Base-by-base conservation (phyloP, 2,113 vertebrate species). In the Morphnarchus princeps region DNA sequence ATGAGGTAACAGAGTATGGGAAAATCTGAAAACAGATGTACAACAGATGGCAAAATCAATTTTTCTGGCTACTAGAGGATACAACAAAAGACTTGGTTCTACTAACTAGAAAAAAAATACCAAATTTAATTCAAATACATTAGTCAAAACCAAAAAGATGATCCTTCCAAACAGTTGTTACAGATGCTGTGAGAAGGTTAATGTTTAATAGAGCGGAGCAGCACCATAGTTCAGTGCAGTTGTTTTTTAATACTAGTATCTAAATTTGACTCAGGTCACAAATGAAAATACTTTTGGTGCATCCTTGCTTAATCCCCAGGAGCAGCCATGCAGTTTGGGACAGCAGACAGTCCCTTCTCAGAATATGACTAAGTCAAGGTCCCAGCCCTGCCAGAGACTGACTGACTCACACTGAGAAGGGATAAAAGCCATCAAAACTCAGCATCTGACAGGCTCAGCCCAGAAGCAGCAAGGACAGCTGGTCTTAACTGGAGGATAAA, bases 61-160 rank as follows among this genome's bases (percentile, higher is more conserved):
- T 97, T 58, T 97, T 91, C 94, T 96, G 79, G 55, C 74, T 94
- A 87, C 92, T 95, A 92, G 25, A 79, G 34, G 76, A 76, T 57
- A 86, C 25, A 96, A 72, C 43, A 70, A 96, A 96, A 47, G 17
- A 54, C 73, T 55, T 45, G 55, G 28, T 76, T 89, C 80, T 96
- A 89, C 57, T 87, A 93, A 88, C 15, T 14, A 90, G 82, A 87
- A 84, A 81, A 82, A 69, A 69, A 95, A 65, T 9, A 45, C 42
- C 10, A 57, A 77, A 54, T 57, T 40, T 74, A 82, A 77, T 90
- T 91, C 94, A 63, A 61, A 93, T 20, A 26, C 32, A 36, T 4
- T 18, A 66, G 15, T 18, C 25, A 43, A 89, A 93, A 32, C 3
- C 11, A 50, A 47, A 81, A 58, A 34, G 1, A 34, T 32, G 11